These are phyloP conservation scores for Chiloscyllium plagiosum DNA, from an alignment of 2,113 vertebrate genomes.

Conservation along the genomic window DNA sequence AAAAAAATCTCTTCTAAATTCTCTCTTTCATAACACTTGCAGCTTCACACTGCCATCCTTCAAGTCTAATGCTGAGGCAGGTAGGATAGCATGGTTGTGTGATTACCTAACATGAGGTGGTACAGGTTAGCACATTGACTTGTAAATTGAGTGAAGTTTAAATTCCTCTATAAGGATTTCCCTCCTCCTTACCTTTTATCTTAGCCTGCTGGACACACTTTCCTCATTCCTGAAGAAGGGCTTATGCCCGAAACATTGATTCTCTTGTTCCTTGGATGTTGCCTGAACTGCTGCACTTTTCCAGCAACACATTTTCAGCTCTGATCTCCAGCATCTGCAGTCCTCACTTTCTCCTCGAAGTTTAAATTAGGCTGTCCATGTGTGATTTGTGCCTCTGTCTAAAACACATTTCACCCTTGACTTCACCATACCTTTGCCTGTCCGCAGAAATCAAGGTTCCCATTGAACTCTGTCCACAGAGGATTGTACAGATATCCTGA, in stretches of 20 bases:
- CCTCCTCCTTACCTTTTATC: too few relatives aligned
- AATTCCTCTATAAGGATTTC: too few relatives aligned
- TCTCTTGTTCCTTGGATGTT: too few relatives aligned
- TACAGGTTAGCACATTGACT: background rate
- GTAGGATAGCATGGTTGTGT: background rate
- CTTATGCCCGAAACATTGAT: too few relatives aligned
- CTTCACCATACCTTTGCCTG: background rate
- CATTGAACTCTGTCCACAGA: background rate
- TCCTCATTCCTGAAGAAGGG: too few relatives aligned
- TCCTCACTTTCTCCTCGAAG: too few relatives aligned
- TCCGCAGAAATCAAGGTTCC: background rate
- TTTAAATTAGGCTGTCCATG: background rate
- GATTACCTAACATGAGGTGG: background rate
- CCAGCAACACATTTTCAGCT: too few relatives aligned
- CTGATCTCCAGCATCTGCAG: too few relatives aligned
- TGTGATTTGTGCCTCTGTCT: background rate
- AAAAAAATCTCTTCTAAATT: background rate
- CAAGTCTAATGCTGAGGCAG: background rate
- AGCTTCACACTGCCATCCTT: background rate
- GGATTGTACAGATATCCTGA: background rate
- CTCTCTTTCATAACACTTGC: background rate
- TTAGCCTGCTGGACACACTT: too few relatives aligned
- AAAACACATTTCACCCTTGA: background rate
- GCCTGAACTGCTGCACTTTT: too few relatives aligned
- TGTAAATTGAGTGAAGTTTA: background rate